A percentile compares a stretch with the other conserved stretches of the same genome.
These are phyloP conservation scores for Thalassaphorura encarpata DNA, from an alignment of 1,140 invertebrate species.

Conservation along the genomic window DNA sequence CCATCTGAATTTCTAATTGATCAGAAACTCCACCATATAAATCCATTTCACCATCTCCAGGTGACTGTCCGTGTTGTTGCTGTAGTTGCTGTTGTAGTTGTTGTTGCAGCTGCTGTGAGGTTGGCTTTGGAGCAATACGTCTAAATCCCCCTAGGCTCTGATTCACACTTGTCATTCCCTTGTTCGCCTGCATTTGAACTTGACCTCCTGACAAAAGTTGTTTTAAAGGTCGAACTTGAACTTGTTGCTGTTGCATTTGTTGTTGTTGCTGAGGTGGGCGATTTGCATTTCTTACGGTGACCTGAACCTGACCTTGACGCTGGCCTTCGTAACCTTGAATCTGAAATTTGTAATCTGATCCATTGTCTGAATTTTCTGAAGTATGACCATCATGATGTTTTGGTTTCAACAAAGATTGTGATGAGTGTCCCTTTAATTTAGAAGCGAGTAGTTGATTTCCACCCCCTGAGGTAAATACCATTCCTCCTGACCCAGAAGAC, in stretches of 20 bases:
- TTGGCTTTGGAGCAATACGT: conserved; percentile 4
- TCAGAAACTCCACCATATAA: neutral
- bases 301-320: too few relatives aligned
- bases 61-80: neutral
- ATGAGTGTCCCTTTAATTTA: too few relatives aligned
- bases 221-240: neutral
- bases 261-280: neutral
- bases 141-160: neutral
- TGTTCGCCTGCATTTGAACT: too few relatives aligned
- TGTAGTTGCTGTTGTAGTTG: neutral
- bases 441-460: neutral
- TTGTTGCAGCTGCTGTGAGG: too few relatives aligned
- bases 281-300: neutral
- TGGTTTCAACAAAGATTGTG: too few relatives aligned
- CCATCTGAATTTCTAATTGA: conserved; percentile 3
- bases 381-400: neutral
- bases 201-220: neutral
- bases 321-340: neutral
- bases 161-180: neutral
- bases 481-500: neutral
- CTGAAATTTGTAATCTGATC: neutral
- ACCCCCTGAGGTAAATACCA: neutral
- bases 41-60: neutral
- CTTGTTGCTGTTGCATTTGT: neutral
- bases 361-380: neutral